These are phyloP conservation scores for Chiloscyllium punctatum DNA, from an alignment of 2,797 vertebrate species.

Conservation along the genomic window DNA sequence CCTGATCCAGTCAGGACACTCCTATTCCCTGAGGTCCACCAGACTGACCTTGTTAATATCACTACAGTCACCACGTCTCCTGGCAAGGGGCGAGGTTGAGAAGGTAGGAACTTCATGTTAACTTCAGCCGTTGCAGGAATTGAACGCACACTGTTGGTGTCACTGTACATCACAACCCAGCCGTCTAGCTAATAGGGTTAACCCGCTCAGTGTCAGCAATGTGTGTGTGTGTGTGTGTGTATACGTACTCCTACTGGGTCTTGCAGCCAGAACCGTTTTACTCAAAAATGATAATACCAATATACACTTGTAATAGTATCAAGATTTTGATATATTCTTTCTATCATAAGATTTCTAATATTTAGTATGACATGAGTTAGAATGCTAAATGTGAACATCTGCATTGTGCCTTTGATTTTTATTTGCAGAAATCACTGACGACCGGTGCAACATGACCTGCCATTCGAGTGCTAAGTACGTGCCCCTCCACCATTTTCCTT, in stretches of 20 bases:
- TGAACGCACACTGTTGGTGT: no score
- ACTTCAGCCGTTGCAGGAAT: no score
- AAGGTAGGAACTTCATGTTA: no score
- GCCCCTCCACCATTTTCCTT: neutral
- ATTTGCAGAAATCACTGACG: conserved; percentile 69
- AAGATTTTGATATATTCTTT: neutral
- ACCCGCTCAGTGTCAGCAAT: no score
- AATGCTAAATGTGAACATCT: neutral
- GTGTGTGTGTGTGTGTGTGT: neutral
- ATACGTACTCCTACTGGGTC: neutral
- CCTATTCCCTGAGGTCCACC: no score
- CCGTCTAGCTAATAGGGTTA: no score
- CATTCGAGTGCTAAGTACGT: conserved; percentile 90
- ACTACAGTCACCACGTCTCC: no score
- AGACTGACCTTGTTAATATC: no score
- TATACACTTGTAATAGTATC: neutral
- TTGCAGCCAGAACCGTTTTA: neutral
- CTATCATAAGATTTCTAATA: neutral
- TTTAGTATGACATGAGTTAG: neutral
- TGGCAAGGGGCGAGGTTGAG: no score
- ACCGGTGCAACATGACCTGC: conserved; percentile 68
- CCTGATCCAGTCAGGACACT: no score
- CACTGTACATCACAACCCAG: no score
- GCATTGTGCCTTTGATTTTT: neutral
- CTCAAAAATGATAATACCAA: neutral